Percentiles rank a stretch among this genome's conserved stretches.
Evolutionary conservation across 2,888 invertebrate species (phyloP).

Genomic region (Orthonevra nobilis): DNA sequence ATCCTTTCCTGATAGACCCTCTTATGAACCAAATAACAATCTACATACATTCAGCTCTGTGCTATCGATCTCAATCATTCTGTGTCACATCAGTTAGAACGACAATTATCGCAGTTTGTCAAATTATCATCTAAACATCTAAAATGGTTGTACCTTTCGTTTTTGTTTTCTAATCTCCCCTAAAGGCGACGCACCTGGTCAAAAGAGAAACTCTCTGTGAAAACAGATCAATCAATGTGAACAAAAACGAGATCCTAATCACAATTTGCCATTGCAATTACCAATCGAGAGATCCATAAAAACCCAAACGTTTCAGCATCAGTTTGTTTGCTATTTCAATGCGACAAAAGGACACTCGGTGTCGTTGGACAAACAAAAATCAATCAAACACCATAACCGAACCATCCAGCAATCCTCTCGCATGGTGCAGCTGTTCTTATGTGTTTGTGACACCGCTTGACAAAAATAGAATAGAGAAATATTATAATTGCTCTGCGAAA

Average conservation of each 20-base stretch:
- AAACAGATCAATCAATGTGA: conserved; percentile 59
- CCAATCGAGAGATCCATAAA: conserved; percentile 17
- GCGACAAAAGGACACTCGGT: conserved; percentile 49
- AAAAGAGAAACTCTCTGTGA: too few species aligned
- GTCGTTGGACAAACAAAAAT: conserved; percentile 46
- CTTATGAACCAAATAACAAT: too few species aligned
- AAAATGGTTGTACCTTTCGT: not conserved
- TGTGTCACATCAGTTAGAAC: too few species aligned
- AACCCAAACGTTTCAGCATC: conserved; percentile 33
- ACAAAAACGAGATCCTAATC: conserved; percentile 60
- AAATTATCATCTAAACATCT: conserved; percentile 13
- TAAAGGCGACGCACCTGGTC: conserved; percentile 36
- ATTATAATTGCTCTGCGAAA: conserved; percentile 43
- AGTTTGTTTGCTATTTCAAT: conserved; percentile 32
- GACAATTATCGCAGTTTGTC: conserved; percentile 43
- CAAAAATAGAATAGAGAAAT: too few species aligned
- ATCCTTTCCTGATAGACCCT: too few species aligned
- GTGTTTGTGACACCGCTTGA: conserved; percentile 30
- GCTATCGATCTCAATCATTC: too few species aligned
- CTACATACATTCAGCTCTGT: too few species aligned
- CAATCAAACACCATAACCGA: conserved; percentile 37
- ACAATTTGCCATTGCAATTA: conserved; percentile 64
- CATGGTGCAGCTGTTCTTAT: not conserved
- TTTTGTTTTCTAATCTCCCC: not conserved
- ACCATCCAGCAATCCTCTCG: conserved; percentile 13